phyloP scores from a whole-genome alignment of 2,797 vertebrate species.

The Hyperoplus immaculatus region DNA sequence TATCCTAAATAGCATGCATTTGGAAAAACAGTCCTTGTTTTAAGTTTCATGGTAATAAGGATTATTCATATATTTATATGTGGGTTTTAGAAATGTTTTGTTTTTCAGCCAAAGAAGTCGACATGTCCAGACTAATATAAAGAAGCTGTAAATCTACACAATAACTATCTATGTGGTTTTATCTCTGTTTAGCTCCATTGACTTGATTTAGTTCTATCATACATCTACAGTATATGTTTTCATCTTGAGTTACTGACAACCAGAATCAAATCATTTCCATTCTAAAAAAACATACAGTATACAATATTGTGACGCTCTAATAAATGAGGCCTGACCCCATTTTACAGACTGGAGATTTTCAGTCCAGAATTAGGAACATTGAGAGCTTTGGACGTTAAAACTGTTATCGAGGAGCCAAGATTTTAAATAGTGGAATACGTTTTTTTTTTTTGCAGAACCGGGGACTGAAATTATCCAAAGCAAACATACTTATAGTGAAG shows the following conservation, averaged over 20 bases:
- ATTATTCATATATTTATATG: background rate
- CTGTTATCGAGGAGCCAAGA: background rate
- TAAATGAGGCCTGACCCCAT: background rate
- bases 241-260: background rate
- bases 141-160: background rate
- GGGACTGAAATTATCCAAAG: background rate
- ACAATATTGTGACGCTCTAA: background rate
- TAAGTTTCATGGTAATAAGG: background rate
- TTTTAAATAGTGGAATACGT: background rate
- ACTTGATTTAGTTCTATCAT: background rate
- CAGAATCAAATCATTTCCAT: background rate
- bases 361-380: no score
- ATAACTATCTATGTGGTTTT: background rate
- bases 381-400: background rate
- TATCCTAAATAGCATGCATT: background rate
- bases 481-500: background rate
- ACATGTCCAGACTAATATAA: no score
- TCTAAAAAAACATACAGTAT: background rate
- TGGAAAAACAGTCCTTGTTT: background rate
- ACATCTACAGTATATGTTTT: background rate
- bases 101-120: background rate
- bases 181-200: background rate
- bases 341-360: background rate
- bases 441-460: background rate
- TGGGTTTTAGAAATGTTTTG: background rate